These are phyloP conservation scores for Zhengitettix transpicula DNA, from an alignment of 2,888 invertebrate genomes.

Conservation along the genomic window DNA sequence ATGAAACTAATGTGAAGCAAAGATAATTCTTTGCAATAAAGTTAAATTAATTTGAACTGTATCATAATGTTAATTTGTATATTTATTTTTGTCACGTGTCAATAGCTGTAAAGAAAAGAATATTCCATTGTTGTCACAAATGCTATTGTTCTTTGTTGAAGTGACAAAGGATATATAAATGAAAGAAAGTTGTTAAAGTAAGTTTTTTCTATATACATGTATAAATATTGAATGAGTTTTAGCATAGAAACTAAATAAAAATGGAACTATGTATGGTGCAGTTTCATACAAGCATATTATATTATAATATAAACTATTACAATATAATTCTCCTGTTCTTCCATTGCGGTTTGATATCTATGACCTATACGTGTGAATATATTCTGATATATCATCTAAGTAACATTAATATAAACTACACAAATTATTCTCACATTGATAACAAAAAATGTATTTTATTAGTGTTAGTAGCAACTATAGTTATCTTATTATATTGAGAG, in stretches of 20 bases:
- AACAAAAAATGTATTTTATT: too few relatives aligned
- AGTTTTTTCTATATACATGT: constrained; percentile 15
- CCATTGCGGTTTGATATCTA: constrained; percentile 13
- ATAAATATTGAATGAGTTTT: constrained; percentile 13
- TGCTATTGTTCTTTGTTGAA: constrained; percentile 11
- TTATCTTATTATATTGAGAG: too few relatives aligned
- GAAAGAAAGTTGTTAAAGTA: constrained; percentile 11
- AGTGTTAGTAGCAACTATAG: too few relatives aligned
- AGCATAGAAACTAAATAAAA: constrained; percentile 11
- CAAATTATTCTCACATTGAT: too few relatives aligned
- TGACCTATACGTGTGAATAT: constrained; percentile 11
- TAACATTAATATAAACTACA: too few relatives aligned
- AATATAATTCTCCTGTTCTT: constrained; percentile 15
- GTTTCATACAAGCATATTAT: constrained; percentile 15
- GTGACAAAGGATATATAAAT: constrained; percentile 1
- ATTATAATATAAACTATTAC: constrained; percentile 12
- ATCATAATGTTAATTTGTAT: neutral
- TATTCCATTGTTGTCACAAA: constrained; percentile 11
- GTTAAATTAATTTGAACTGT: neutral
- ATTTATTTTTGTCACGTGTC: constrained; percentile 2
- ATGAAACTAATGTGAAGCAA: neutral
- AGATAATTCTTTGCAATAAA: neutral
- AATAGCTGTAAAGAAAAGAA: constrained; percentile 6
- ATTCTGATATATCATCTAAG: constrained; percentile 1
- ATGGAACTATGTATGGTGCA: constrained; percentile 9